These are phyloP conservation scores for Chaenodraco wilsoni DNA, from an alignment of 2,797 vertebrate genomes.

Conservation along the genomic window DNA sequence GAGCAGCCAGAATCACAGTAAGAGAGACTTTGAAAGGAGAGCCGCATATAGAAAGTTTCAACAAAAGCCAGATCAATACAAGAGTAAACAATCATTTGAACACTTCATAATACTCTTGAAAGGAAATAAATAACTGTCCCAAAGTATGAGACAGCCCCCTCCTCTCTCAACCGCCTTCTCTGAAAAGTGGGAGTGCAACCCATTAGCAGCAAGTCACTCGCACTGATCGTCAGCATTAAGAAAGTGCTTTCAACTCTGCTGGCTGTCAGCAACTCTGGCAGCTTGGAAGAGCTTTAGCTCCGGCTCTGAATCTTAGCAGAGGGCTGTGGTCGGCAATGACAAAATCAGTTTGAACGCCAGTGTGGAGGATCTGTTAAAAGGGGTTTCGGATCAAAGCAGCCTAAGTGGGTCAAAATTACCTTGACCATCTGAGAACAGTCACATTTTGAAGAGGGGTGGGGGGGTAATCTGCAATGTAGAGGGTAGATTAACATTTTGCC, in stretches of 20 bases:
- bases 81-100: slow-evolving; percentile 68
- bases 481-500: slow-evolving; percentile 81
- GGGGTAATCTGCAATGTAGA: slow-evolving; percentile 80
- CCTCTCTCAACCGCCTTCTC: background rate
- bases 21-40: slow-evolving; percentile 53
- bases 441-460: slow-evolving; percentile 71
- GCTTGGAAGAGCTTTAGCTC: slow-evolving; percentile 75
- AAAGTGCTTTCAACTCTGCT: slow-evolving; percentile 81
- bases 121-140: slow-evolving; percentile 57
- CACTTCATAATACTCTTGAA: slow-evolving; percentile 62
- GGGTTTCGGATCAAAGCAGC: slow-evolving; percentile 81
- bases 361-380: slow-evolving; percentile 77
- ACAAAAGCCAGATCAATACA: slow-evolving; percentile 44
- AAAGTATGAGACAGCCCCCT: slow-evolving; percentile 34
- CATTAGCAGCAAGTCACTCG: slow-evolving; percentile 79
- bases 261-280: slow-evolving; percentile 81
- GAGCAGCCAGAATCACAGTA: slow-evolving; percentile 49
- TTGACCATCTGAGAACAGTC: slow-evolving; percentile 84
- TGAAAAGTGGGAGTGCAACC: slow-evolving; percentile 66
- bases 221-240: slow-evolving; percentile 80
- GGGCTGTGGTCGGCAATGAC: slow-evolving; percentile 74
- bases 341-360: slow-evolving; percentile 80
- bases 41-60: slow-evolving; percentile 42
- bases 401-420: slow-evolving; percentile 85
- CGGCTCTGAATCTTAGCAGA: slow-evolving; percentile 69